phyloP scores from a whole-genome alignment of 2,113 vertebrate species.

The Petaurus breviceps region DNA sequence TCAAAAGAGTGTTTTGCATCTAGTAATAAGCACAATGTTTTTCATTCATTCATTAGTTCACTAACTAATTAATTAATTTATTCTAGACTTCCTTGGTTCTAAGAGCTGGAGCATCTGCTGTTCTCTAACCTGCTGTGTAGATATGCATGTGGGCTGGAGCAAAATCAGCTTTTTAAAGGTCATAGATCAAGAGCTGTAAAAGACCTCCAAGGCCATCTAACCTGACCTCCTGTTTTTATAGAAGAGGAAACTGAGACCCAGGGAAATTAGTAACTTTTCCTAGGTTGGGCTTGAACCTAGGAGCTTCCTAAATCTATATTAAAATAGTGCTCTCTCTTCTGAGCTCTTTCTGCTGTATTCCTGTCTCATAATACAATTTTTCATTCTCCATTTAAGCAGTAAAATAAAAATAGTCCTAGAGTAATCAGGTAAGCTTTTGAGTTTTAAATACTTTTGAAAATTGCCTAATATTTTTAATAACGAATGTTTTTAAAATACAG shows the following conservation, averaged over 20 bases:
- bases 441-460: conserved; percentile 35
- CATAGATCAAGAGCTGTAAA: not conserved
- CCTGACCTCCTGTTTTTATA: not conserved
- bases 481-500: conserved; percentile 31
- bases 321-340: not conserved
- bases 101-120: conserved; percentile 64
- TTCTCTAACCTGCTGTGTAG: not conserved
- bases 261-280: not conserved
- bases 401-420: conserved; percentile 61
- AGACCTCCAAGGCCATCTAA: not conserved
- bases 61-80: not conserved
- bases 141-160: conserved; percentile 58
- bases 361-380: conserved; percentile 49
- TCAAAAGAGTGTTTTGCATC: not conserved
- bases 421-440: conserved; percentile 54
- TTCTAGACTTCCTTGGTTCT: conserved; percentile 43
- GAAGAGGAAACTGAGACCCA: not conserved
- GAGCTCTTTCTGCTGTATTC: not conserved
- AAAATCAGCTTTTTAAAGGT: conserved; percentile 73
- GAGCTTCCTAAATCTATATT: not conserved
- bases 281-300: not conserved
- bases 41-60: conserved; percentile 50
- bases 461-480: conserved; percentile 37
- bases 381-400: conserved; percentile 72
- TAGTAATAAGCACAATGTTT: conserved; percentile 58